phyloP scores from a whole-genome alignment of 1,140 invertebrate genomes.

The Mizuhopecten yessoensis region DNA sequence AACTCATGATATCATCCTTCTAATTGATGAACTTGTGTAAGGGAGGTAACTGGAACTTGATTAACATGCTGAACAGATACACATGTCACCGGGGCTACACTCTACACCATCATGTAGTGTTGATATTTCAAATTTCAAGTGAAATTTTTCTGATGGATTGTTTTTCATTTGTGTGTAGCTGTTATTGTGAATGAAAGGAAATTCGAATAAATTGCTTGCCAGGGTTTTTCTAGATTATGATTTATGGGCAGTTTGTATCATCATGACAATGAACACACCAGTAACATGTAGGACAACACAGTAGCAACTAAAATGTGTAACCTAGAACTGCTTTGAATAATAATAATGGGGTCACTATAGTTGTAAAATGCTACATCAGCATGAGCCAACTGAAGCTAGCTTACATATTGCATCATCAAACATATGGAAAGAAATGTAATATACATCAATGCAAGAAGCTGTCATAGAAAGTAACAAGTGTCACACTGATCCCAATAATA shows the following conservation, averaged over 20 bases:
- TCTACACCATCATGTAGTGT: background rate
- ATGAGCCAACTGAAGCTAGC: background rate
- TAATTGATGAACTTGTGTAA: too few relatives aligned
- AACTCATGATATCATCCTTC: too few relatives aligned
- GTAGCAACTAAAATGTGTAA: constrained; percentile 12
- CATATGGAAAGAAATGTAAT: background rate
- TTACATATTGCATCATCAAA: background rate
- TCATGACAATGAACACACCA: constrained; percentile 4
- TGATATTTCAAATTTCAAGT: background rate
- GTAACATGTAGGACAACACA: constrained; percentile 3
- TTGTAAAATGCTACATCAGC: background rate
- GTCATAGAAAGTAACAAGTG: constrained; percentile 27
- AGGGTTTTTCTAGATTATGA: background rate
- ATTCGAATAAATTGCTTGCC: background rate
- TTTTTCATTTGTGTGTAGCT: background rate
- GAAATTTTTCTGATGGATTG: too few relatives aligned
- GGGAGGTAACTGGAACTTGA: background rate
- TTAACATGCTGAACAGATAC: background rate
- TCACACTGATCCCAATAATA: background rate
- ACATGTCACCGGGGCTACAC: background rate
- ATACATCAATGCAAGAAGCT: constrained; percentile 27
- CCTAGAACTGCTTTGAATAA: constrained; percentile 13
- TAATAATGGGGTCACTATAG: background rate
- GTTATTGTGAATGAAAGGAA: background rate
- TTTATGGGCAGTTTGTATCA: background rate